Base-by-base conservation (phyloP, 1,140 invertebrate species). In the Sitobion miscanthi region DNA sequence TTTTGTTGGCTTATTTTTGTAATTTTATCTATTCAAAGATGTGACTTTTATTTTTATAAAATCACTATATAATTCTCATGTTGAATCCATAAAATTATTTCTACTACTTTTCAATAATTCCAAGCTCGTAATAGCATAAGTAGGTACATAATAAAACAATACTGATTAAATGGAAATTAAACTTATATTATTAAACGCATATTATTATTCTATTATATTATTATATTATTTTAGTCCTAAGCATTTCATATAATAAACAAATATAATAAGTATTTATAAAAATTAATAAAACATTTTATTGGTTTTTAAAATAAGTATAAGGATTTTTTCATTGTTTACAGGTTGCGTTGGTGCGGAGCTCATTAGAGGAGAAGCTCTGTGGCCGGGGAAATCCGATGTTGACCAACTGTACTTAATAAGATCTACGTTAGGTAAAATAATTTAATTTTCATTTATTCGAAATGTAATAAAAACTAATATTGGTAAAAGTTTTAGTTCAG, bases 361-460 rank as follows among this genome's bases (percentile, higher is more conserved):
- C 92, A 97, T 99, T 54, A 97, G 98, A 30, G 98, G 98, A n/a
- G 98, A 99, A 95, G 98, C 98, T 0, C 95, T 99, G 2, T 99
- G 99, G 99, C 99, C 99, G 0, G 99, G 99, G 87, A 98, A 99
- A 95, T 99, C 99, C 23, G 99, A 99, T 95, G 97, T 99, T 4
- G 99, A 99, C 96, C 99, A 99, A 95, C 95, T 99, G 47, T 99
- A 99, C 95, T 96, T 99, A 93, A 99, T 99, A 94, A 96, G 98
- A 94, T 97, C 97, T 95, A 99, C 98, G 2, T 95, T 98, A 38
- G 97, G 95, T 95, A 89, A 89, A 42, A 57, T 2, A 17, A 86
- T 25, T 62, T 57, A n/a, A 9, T n/a, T 77, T n/a, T n/a, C 14
- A n/a, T 77, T n/a, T 35, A 77, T 54, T 52, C 20, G 52, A 54